Conservation (phyloP, 2,797 vertebrate species). For the Molossus molossus region DNA sequence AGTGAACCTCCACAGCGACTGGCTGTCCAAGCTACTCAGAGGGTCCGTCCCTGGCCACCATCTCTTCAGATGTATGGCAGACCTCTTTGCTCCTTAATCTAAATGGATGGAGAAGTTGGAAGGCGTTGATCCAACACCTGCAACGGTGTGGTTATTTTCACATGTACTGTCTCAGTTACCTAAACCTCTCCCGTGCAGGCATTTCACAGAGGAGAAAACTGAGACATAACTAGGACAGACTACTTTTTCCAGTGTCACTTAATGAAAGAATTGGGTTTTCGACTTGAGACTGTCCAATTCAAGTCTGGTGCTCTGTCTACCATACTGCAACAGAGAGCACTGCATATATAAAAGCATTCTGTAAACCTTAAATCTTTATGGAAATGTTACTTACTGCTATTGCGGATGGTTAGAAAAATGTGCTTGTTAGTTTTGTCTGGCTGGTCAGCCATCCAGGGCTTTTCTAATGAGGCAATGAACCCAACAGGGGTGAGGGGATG, state of each 20-base stretch:
- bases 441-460: conserved; percentile 75
- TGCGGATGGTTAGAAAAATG: conserved; percentile 62
- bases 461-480: conserved; percentile 85
- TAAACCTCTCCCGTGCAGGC: background rate
- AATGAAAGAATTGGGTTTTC: background rate
- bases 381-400: conserved; percentile 72
- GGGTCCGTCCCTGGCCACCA: background rate
- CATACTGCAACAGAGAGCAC: background rate
- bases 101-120: conserved; percentile 14
- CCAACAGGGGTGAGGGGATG: conserved; percentile 77
- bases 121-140: background rate
- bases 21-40: background rate
- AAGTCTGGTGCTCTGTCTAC: conserved; percentile 20
- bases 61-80: background rate
- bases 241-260: background rate
- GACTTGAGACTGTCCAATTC: conserved; percentile 42
- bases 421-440: conserved; percentile 82
- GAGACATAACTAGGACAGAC: background rate
- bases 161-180: background rate
- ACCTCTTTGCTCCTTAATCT: conserved; percentile 43
- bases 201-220: background rate
- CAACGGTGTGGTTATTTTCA: conserved; percentile 11
- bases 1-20: background rate
- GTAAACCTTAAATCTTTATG: conserved; percentile 74
- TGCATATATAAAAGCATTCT: background rate